phyloP scores from a whole-genome alignment of 2,797 vertebrate genomes.

The Galaxias olidus region DNA sequence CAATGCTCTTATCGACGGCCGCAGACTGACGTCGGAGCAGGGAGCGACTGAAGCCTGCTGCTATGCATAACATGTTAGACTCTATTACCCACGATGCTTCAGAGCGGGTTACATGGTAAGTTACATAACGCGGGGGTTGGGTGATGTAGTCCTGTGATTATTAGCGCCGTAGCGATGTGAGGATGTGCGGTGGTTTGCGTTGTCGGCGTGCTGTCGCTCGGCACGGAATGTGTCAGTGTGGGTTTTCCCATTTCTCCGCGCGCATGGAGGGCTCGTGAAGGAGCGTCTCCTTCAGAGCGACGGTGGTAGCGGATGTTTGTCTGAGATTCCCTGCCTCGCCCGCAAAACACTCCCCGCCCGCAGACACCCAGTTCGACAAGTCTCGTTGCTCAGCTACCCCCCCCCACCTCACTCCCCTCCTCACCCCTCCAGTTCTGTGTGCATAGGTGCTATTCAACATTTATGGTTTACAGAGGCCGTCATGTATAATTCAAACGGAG shows the following conservation, averaged over 20 bases:
- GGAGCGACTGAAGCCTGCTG: constrained; percentile 61
- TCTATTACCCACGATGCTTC: too few relatives aligned
- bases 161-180: neutral
- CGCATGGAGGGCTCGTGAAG: constrained; percentile 27
- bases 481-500: constrained; percentile 70
- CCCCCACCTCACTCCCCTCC: neutral
- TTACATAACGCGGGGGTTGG: too few relatives aligned
- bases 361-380: constrained; percentile 40
- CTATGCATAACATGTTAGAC: neutral
- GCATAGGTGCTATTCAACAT: constrained; percentile 60
- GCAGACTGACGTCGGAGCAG: constrained; percentile 59
- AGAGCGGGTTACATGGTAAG: too few relatives aligned
- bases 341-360: constrained; percentile 12
- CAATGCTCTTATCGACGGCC: constrained; percentile 29
- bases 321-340: constrained; percentile 32
- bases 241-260: too few relatives aligned
- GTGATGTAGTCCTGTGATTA: neutral
- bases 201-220: constrained; percentile 6
- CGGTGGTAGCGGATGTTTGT: neutral
- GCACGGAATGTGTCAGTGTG: neutral
- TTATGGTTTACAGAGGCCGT: constrained; percentile 65
- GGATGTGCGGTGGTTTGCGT: too few relatives aligned
- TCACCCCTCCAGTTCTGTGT: constrained; percentile 14
- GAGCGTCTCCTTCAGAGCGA: constrained; percentile 21
- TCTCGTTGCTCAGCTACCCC: constrained; percentile 26